Conservation (phyloP, 2,888 invertebrate species). For the Odontocolon sp. region DNA sequence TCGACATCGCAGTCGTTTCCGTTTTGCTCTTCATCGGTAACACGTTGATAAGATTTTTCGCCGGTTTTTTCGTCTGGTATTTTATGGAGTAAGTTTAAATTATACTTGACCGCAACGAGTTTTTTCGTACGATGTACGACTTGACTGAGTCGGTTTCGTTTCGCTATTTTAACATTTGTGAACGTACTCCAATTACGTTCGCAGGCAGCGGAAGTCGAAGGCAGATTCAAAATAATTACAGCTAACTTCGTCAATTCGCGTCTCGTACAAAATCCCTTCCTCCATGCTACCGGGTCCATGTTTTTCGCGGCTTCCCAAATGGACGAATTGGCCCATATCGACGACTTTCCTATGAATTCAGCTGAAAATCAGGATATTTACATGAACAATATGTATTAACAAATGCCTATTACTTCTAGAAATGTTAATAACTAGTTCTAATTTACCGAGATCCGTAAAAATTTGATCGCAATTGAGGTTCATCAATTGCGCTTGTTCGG, state of each 20-base stretch:
- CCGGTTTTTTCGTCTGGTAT: background rate
- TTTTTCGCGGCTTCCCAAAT: background rate
- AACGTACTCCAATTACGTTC: background rate
- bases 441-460: background rate
- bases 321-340: background rate
- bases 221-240: background rate
- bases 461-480: background rate
- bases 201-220: background rate
- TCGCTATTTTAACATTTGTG: background rate
- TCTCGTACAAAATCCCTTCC: background rate
- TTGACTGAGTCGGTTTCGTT: constrained; percentile 11
- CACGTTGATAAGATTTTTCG: no score
- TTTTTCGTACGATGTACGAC: constrained; percentile 3
- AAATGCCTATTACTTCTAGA: no score
- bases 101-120: constrained; percentile 2
- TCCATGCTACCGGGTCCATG: background rate
- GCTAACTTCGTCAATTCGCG: constrained; percentile 1
- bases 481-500: background rate
- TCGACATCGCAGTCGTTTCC: background rate
- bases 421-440: no score
- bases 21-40: no score
- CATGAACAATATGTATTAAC: background rate
- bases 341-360: background rate
- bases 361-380: background rate
- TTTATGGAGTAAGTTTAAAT: background rate